Evolutionary conservation across 2,797 vertebrate genomes (phyloP).

Genomic region (Myotis findleyi): DNA sequence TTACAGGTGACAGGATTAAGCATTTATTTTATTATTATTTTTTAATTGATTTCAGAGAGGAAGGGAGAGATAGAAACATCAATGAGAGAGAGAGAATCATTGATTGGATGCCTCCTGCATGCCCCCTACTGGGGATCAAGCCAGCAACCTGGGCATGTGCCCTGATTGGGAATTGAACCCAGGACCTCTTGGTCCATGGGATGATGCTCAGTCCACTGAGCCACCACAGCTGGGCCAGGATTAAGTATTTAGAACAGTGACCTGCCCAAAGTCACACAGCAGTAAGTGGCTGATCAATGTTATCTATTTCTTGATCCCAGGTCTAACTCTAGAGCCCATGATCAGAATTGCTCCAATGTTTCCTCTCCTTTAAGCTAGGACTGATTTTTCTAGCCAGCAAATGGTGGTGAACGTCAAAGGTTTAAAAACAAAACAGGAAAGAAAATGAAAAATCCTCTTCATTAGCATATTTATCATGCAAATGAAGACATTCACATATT

Average conservation of each 20-base stretch:
- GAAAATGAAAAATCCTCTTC: not conserved
- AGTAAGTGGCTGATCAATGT: not conserved
- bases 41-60: too few species aligned
- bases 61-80: too few species aligned
- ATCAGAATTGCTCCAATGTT: not conserved
- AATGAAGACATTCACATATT: slow-evolving; percentile 26
- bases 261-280: not conserved
- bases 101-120: too few species aligned
- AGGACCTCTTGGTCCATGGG: too few species aligned
- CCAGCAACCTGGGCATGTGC: too few species aligned
- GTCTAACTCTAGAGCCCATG: not conserved
- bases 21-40: too few species aligned
- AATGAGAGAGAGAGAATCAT: too few species aligned
- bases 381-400: not conserved
- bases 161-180: too few species aligned
- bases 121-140: too few species aligned
- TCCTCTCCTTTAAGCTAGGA: not conserved
- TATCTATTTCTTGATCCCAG: not conserved
- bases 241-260: not conserved
- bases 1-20: not conserved
- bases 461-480: not conserved
- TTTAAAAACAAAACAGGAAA: not conserved
- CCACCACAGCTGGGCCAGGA: not conserved
- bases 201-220: too few species aligned
- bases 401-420: not conserved